Conservation (phyloP, 1,140 invertebrate species). For the Physella acuta region DNA sequence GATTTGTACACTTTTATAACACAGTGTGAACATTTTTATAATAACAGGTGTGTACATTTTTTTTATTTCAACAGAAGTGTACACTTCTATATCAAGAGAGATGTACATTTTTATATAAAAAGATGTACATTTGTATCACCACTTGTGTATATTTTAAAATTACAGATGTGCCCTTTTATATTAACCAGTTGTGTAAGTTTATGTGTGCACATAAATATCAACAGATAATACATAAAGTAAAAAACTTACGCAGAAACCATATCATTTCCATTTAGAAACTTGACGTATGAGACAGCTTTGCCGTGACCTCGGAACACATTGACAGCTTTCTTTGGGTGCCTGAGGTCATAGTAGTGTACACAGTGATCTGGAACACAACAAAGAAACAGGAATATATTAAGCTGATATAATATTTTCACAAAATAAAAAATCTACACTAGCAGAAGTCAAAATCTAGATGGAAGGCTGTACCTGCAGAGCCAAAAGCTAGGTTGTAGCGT, state of each 20-base stretch:
- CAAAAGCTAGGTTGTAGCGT: slow-evolving; percentile 85
- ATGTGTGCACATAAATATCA: neutral
- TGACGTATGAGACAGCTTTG: slow-evolving; percentile 95
- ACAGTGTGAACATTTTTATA: no score
- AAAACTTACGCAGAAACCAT: slow-evolving; percentile 79
- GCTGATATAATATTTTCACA: no score
- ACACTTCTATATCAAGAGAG: no score
- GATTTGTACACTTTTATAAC: no score
- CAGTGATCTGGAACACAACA: slow-evolving; percentile 86
- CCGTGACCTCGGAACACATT: slow-evolving; percentile 87
- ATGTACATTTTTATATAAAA: no score
- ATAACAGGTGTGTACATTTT: no score
- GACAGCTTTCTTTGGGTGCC: slow-evolving; percentile 81
- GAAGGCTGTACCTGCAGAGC: slow-evolving; percentile 70
- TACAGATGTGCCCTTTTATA: no score
- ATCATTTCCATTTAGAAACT: slow-evolving; percentile 86
- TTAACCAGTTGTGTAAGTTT: neutral
- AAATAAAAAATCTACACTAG: neutral
- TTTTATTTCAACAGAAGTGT: no score
- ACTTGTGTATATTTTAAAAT: no score
- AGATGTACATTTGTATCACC: no score
- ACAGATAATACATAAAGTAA: neutral
- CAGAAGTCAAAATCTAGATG: neutral
- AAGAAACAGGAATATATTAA: no score
- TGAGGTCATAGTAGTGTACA: slow-evolving; percentile 93